Base-by-base conservation (phyloP, 1,140 invertebrate species). In the Achatina immaculata region DNA sequence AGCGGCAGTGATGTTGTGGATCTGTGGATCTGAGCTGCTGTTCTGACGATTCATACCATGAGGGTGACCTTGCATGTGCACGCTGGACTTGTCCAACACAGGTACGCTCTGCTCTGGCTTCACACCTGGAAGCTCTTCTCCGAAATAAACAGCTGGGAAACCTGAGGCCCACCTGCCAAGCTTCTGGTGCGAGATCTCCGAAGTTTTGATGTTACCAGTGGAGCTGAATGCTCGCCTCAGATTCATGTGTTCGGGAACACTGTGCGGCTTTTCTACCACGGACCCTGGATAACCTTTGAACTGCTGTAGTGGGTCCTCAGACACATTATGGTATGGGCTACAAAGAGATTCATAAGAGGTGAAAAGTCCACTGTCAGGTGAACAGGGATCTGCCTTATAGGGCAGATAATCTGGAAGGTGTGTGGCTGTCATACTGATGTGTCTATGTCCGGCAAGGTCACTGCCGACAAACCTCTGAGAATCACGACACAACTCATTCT, bases 21-120 rank as follows among this genome's bases (percentile, higher is more conserved):
- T 89, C 81, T 94, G 94, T 0, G 94, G 93, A 86, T 95, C 94
- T 4, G 94, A 95, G 31, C 93, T 92, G 43, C 93, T 94, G 62
- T 91, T 92, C 80, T 91, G 88, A n/a, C 89, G 83, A 31, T 81
- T 81, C 82, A 88, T 84, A 62, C 72, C 72, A 72, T 76, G 43
- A 58, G 81, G 66, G 3, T 45, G 31, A 55, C 68, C 72, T 9
- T 19, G 19, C n/a, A 76, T 42, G 36, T 71, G 45, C n/a, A 68
- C 71, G 28, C 66, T 68, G 28, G 77, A 82, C 6, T 68, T 36
- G 58, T 79, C 81, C 19, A 28, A 31, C 40, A 84, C 82, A 7
- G 87, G 87, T 16, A 84, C 84, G 84, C 88, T 88, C 45, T 85
- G 85, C 83, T 86, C 86, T n/a, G 84, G 84, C 43, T 84, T 78